These are phyloP conservation scores for Platichthys stellatus DNA, from an alignment of 2,113 vertebrate genomes.

Conservation along the genomic window DNA sequence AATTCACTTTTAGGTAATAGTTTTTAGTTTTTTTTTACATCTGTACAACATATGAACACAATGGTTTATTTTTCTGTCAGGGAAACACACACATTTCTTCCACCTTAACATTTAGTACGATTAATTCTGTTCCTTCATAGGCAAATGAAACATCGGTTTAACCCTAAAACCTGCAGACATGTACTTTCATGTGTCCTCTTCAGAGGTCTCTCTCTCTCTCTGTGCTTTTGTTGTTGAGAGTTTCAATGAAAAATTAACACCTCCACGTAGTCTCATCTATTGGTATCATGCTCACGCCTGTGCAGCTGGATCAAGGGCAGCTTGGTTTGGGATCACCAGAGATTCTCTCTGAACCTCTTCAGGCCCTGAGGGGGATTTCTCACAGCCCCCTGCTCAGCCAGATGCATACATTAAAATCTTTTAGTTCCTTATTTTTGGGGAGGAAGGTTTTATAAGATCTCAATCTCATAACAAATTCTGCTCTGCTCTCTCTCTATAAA, in stretches of 20 bases:
- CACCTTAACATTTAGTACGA: not conserved
- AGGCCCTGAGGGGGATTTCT: slow-evolving; percentile 18
- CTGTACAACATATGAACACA: too few relatives aligned
- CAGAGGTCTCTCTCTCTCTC: not conserved
- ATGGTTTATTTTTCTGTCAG: too few relatives aligned
- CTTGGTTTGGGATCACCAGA: slow-evolving; percentile 35
- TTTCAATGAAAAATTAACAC: slow-evolving; percentile 39
- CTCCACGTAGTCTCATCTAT: slow-evolving; percentile 9
- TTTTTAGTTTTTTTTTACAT: too few relatives aligned
- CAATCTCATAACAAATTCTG: too few relatives aligned
- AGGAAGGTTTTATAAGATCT: too few relatives aligned
- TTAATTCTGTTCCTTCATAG: not conserved
- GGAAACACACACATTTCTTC: too few relatives aligned
- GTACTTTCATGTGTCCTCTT: not conserved
- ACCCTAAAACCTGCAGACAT: too few relatives aligned
- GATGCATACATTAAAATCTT: not conserved
- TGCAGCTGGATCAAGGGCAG: slow-evolving; percentile 44
- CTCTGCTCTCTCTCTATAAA: too few relatives aligned
- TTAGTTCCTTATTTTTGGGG: not conserved
- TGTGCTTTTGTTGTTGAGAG: slow-evolving; percentile 8
- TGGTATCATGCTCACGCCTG: slow-evolving; percentile 57
- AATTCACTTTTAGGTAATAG: too few relatives aligned
- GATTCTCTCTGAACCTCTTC: slow-evolving; percentile 49
- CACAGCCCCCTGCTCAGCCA: slow-evolving; percentile 15
- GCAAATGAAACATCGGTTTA: not conserved